Evolutionary conservation across 2,113 vertebrate genomes (phyloP).

Genomic region (Pterocles burchelli): DNA sequence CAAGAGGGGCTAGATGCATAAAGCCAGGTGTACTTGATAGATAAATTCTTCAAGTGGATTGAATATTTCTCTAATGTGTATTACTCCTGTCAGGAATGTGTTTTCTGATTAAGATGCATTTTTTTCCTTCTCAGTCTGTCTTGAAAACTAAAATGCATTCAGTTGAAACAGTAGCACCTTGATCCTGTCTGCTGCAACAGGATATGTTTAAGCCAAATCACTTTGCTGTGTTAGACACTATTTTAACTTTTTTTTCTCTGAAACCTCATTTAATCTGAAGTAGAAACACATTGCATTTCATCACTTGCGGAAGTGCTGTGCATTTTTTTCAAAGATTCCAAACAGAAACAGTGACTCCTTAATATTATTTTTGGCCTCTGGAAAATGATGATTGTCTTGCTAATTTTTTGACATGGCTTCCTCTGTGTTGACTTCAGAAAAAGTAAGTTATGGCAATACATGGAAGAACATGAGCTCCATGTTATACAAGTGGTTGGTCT

Average conservation of each 20-base stretch:
- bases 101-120: neutral
- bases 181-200: neutral
- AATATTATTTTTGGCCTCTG: neutral
- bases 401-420: neutral
- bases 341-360: neutral
- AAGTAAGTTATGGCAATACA: neutral
- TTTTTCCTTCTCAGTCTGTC: neutral
- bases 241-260: neutral
- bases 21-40: neutral
- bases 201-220: neutral
- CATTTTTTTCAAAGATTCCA: neutral
- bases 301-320: neutral
- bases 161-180: neutral
- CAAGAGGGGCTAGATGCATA: neutral
- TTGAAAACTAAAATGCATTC: neutral
- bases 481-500: neutral
- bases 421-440: neutral
- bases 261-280: neutral
- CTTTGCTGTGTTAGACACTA: neutral
- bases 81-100: neutral
- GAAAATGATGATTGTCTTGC: neutral
- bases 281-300: neutral
- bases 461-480: neutral
- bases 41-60: neutral
- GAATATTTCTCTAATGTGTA: neutral